These are phyloP conservation scores for Parnassius apollo DNA, from an alignment of 2,888 invertebrate species.

Conservation along the genomic window DNA sequence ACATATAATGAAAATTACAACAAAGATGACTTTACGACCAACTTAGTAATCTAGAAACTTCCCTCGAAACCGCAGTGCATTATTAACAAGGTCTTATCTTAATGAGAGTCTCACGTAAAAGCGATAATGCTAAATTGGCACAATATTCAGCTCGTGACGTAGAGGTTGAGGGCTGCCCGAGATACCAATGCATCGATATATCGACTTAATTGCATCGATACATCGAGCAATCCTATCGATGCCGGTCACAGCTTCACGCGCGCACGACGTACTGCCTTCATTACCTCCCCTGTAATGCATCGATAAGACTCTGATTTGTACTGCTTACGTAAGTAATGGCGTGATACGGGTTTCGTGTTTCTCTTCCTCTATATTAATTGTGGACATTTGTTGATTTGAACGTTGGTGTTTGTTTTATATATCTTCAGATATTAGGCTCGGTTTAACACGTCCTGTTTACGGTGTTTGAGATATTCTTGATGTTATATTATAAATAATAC, in stretches of 20 bases:
- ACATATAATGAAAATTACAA: background rate
- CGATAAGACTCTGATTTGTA: constrained; percentile 26
- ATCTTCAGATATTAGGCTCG: background rate
- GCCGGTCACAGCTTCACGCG: constrained; percentile 25
- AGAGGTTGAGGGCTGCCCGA: constrained; percentile 26
- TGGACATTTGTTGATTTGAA: constrained; percentile 5
- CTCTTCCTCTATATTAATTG: constrained; percentile 17
- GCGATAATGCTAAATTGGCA: constrained; percentile 48
- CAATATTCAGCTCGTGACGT: constrained; percentile 38
- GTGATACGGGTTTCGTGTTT: constrained; percentile 5
- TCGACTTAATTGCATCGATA: constrained; percentile 47
- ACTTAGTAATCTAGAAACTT: constrained; percentile 23
- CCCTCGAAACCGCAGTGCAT: constrained; percentile 17
- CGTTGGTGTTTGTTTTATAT: constrained; percentile 2
- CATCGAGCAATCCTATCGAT: constrained; percentile 28
- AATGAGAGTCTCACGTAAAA: constrained; percentile 53
- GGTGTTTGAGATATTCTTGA: background rate
- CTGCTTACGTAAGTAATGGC: constrained; percentile 6
- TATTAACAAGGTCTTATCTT: constrained; percentile 38
- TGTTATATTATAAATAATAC: too few species aligned
- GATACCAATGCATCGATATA: constrained; percentile 37
- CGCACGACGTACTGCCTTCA: constrained; percentile 31
- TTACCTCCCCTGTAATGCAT: constrained; percentile 31
- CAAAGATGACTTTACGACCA: constrained; percentile 1
- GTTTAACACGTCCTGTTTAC: background rate